Percentiles rank a stretch among this genome's conserved stretches.
Conservation (phyloP, 2,113 vertebrate genomes). For the Elgaria multicarinata region DNA sequence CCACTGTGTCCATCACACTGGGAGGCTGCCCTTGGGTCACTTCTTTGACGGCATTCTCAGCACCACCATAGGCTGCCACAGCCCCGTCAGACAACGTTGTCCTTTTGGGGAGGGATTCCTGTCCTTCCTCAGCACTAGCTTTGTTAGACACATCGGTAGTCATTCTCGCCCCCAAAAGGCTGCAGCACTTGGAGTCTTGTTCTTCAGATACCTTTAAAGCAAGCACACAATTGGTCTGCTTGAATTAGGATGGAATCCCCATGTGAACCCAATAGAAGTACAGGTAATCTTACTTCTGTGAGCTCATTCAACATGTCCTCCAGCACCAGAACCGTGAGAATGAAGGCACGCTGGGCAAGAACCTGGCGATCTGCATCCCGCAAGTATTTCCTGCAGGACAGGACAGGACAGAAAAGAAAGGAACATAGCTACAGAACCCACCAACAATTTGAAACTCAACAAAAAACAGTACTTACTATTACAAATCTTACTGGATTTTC, state of each 20-base stretch:
- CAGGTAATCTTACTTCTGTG: constrained; percentile 80
- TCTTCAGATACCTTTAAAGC: constrained; percentile 71
- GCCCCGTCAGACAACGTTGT: constrained; percentile 78
- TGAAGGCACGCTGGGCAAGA: constrained; percentile 94
- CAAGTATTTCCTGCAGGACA: constrained; percentile 89
- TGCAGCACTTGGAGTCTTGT: constrained; percentile 61
- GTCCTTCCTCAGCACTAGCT: constrained; percentile 86
- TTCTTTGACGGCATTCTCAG: constrained; percentile 79
- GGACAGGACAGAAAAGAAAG: neutral
- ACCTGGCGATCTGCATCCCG: constrained; percentile 98
- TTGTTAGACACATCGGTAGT: constrained; percentile 89
- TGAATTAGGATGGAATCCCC: constrained; percentile 11
- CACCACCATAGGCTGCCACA: constrained; percentile 15
- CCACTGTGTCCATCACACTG: constrained; percentile 73
- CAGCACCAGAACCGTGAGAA: constrained; percentile 95
- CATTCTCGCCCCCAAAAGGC: constrained; percentile 78
- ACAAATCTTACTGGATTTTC: neutral
- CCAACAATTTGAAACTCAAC: neutral
- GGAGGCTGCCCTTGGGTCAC: constrained; percentile 71
- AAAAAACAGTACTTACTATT: neutral
- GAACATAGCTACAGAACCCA: neutral
- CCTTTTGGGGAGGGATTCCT: constrained; percentile 85
- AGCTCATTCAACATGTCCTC: constrained; percentile 95
- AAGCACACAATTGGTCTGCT: neutral
- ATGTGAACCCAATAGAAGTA: neutral